phyloP scores from a whole-genome alignment of 2,797 vertebrate genomes.

The Catostomus latipinnis region DNA sequence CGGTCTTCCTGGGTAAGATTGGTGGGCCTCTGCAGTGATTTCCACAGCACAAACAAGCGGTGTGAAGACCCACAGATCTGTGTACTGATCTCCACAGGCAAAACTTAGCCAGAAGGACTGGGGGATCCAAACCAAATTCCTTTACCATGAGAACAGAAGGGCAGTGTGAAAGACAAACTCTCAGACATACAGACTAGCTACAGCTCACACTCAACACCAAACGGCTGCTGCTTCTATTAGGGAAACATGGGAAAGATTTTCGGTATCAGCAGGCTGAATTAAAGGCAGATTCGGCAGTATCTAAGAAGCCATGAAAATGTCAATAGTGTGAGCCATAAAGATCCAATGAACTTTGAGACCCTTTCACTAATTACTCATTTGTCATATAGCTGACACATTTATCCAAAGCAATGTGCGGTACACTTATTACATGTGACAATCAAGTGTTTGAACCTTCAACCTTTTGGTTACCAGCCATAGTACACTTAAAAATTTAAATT shows the following conservation, averaged over 20 bases:
- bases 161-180: conserved; percentile 39
- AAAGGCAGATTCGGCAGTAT: conserved; percentile 9
- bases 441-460: background rate
- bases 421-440: conserved; percentile 1
- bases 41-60: conserved; percentile 30
- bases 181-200: conserved; percentile 30
- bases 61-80: conserved; percentile 41
- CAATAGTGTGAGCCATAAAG: conserved; percentile 7
- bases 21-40: conserved; percentile 26
- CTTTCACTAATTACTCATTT: conserved; percentile 10
- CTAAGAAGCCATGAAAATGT: background rate
- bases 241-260: background rate
- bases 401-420: conserved; percentile 11
- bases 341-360: conserved; percentile 13
- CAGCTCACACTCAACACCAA: background rate
- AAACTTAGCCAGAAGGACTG: conserved; percentile 25
- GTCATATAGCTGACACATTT: conserved; percentile 11
- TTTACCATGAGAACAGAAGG: conserved; percentile 42
- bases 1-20: conserved; percentile 24
- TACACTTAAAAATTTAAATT: too few species aligned
- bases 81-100: conserved; percentile 50
- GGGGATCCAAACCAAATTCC: conserved; percentile 37
- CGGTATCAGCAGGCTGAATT: background rate
- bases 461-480: background rate
- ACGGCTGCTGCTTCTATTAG: background rate